Percentiles rank a stretch among this genome's conserved stretches.
Evolutionary conservation across 2,113 vertebrate genomes (phyloP).

Genomic region (Pungitius pungitius): DNA sequence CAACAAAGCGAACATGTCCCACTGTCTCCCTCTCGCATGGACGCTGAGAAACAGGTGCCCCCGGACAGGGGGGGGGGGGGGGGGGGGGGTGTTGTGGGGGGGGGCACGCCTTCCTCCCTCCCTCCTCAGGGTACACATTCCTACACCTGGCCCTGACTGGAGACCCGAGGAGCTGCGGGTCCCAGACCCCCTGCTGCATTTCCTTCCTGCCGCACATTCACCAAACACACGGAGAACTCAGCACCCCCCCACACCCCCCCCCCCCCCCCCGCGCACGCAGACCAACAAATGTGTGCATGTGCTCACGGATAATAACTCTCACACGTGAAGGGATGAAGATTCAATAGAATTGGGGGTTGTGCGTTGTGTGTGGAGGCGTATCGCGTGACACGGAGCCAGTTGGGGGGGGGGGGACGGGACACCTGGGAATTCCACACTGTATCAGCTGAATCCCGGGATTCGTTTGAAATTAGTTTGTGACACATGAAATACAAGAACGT

Average conservation of each 20-base stretch:
- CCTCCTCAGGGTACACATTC: constrained; percentile 72
- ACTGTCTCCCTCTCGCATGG: constrained; percentile 43
- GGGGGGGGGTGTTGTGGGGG: constrained; percentile 13
- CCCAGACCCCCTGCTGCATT: constrained; percentile 52
- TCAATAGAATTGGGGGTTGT: background rate
- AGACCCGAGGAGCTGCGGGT: constrained; percentile 44
- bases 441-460: too few relatives aligned
- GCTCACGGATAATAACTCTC: background rate
- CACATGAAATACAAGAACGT: background rate
- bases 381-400: constrained; percentile 38
- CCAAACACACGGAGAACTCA: constrained; percentile 1
- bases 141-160: constrained; percentile 41
- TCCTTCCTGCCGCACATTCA: constrained; percentile 51
- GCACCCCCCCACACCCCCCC: constrained; percentile 3
- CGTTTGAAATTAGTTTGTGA: constrained; percentile 6
- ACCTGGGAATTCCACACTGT: too few relatives aligned
- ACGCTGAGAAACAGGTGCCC: constrained; percentile 74
- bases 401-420: constrained; percentile 20
- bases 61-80: constrained; percentile 57
- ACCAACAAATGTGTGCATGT: constrained; percentile 29
- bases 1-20: constrained; percentile 22
- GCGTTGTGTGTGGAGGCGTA: too few relatives aligned
- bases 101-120: constrained; percentile 59
- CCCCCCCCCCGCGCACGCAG: background rate
- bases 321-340: background rate